Evolutionary conservation across 1,140 invertebrate species (phyloP), one percentile per base, ranked within the genome.

Genomic region (Mactra quadrangularis): DNA sequence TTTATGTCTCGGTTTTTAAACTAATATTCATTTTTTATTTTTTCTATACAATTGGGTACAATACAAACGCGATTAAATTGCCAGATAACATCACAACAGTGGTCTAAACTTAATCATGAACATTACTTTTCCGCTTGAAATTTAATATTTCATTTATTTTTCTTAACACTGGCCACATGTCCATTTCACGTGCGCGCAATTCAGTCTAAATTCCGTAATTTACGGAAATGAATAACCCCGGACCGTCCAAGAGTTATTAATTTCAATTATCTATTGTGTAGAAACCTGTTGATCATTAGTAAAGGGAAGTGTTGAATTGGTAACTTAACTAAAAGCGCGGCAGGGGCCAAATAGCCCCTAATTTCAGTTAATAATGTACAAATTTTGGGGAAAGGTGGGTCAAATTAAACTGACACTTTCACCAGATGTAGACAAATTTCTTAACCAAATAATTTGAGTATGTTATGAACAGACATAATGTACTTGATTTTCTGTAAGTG

Each of bases 171-270:
- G 27, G 41, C 38, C 45, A 50, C 64, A 68, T 68, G 64, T 50
- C 52, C 45, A 62, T 33, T 41, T 38, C 59, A 15, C 45, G 64
- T 50, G 25, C 11, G 41, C 45, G 3, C 27, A 1, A 22, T 38
- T 19, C 29, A 47, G 6, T 7, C 52, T 7, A 55, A 22, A 19
- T 55, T 22, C 45, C 64, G 33, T 68, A 31, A 68, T 68, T 68
- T 68, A 68, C 53, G 50, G 70, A 57, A 72, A 55, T 59, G 52
- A 78, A 78, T 78, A 50, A 64, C 38, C 59, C 17, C 59, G 25
- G 59, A 31, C 22, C 62, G 45, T 35, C 22, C 75, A 41, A 78
- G 60, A 62, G 75, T 60, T 78, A 78, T 78, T 78, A 78, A 78
- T 78, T 78, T 78, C 60, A 47, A 66, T 78, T 78, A 78, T 59